Evolutionary conservation across 2,888 invertebrate species (phyloP).

Genomic region (Mesorhabditis sp.): DNA sequence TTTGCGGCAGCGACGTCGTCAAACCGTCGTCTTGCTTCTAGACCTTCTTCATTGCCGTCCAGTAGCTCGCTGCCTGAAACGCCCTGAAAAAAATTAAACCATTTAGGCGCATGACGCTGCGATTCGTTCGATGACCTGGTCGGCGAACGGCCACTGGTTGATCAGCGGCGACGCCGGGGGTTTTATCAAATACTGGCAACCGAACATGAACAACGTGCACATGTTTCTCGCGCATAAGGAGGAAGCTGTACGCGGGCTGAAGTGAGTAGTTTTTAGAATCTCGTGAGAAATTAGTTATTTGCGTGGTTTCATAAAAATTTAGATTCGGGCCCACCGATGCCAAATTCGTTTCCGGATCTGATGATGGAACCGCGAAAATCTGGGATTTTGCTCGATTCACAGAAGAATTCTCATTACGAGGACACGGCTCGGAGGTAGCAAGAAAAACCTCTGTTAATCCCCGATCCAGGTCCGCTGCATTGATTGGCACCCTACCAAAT

Average conservation of each 20-base stretch:
- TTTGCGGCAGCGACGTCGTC: too few relatives aligned
- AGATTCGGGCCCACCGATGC: slow-evolving; percentile 98
- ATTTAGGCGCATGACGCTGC: slow-evolving; percentile 93
- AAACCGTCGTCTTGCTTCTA: not conserved
- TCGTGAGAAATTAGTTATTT: slow-evolving; percentile 6
- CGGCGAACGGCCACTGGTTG: slow-evolving; percentile 99
- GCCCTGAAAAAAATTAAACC: not conserved
- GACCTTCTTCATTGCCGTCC: not conserved
- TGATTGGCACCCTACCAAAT: slow-evolving; percentile 98
- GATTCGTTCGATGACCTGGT: slow-evolving; percentile 99
- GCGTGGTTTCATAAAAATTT: slow-evolving; percentile 32
- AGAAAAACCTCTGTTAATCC: not conserved
- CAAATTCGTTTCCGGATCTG: slow-evolving; percentile 98
- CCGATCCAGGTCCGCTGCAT: slow-evolving; percentile 67
- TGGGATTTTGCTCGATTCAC: slow-evolving; percentile 93
- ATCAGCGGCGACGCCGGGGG: slow-evolving; percentile 85
- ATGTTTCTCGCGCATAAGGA: slow-evolving; percentile 99
- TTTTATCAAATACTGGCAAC: slow-evolving; percentile 96
- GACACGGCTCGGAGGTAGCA: slow-evolving; percentile 58
- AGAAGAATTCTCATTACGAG: slow-evolving; percentile 80
- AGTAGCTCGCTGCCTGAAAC: not conserved
- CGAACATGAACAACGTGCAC: slow-evolving; percentile 99
- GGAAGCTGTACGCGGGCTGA: slow-evolving; percentile 95
- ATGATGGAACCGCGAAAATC: slow-evolving; percentile 95
- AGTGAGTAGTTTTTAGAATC: slow-evolving; percentile 65